phyloP scores from a whole-genome alignment of 2,113 vertebrate genomes.

The Sula dactylatra region DNA sequence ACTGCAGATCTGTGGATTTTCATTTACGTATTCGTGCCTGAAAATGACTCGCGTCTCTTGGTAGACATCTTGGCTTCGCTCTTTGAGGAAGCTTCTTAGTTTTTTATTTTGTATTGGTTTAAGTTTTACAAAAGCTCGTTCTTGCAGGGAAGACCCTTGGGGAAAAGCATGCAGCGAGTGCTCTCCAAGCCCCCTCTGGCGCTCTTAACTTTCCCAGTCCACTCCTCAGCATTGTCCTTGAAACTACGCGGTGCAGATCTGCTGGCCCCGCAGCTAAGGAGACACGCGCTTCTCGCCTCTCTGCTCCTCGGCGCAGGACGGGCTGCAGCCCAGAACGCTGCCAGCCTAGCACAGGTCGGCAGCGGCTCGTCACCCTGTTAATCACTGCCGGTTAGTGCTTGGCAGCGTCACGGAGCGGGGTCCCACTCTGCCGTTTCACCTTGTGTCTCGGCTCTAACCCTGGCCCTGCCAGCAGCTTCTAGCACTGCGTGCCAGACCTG shows the following conservation, averaged over 20 bases:
- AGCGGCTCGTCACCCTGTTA: not conserved
- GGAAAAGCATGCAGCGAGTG: not conserved
- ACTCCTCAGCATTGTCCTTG: accelerated
- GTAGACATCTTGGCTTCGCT: not conserved
- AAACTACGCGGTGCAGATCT: accelerated
- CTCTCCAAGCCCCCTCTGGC: not conserved
- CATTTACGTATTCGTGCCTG: not conserved
- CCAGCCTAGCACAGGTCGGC: not conserved
- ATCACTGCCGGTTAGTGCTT: not conserved
- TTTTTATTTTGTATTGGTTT: not conserved
- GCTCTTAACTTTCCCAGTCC: accelerated
- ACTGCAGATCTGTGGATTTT: not conserved
- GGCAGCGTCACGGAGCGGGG: not conserved
- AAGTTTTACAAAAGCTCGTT: not conserved
- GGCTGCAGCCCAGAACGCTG: not conserved
- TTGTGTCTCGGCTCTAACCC: not conserved
- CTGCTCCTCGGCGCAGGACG: not conserved
- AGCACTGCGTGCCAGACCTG: not conserved
- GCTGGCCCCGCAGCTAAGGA: accelerated
- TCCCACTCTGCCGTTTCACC: not conserved
- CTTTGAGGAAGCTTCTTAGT: not conserved
- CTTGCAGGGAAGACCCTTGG: not conserved
- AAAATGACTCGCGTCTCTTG: not conserved
- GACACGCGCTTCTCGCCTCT: accelerated
- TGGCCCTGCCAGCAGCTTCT: not conserved